Evolutionary conservation across 2,113 vertebrate species (phyloP).

Genomic region (Hemiscyllium ocellatum): DNA sequence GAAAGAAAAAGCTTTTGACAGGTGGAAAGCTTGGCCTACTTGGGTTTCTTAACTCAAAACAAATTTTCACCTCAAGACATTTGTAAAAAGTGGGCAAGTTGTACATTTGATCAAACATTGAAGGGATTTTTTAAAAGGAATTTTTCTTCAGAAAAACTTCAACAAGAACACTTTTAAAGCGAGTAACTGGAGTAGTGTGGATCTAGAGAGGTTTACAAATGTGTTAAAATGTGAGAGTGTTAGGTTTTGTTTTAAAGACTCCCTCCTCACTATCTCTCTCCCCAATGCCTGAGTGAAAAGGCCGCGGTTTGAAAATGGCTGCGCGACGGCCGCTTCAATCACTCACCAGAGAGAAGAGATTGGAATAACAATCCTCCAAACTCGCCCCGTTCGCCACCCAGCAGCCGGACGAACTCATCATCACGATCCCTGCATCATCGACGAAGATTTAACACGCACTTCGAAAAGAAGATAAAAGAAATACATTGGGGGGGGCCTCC

Average conservation of each 20-base stretch:
- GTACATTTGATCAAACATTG: not conserved
- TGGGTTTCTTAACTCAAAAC: not conserved
- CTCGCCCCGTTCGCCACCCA: conserved; percentile 98
- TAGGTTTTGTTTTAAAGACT: conserved; percentile 38
- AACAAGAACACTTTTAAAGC: not conserved
- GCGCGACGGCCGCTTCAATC: conserved; percentile 42
- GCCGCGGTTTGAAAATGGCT: conserved; percentile 29
- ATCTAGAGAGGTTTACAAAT: not conserved
- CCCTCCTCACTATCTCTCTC: not conserved
- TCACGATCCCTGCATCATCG: conserved; percentile 45
- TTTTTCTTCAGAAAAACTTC: not conserved
- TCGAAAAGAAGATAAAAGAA: not conserved
- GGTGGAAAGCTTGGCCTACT: not conserved
- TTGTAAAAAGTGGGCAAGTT: not conserved
- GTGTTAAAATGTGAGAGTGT: not conserved
- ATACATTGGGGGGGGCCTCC: not conserved
- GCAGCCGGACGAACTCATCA: conserved; percentile 87
- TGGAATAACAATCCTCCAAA: conserved; percentile 99
- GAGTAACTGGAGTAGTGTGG: not conserved
- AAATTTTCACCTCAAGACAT: conserved; percentile 14
- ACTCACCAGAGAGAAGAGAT: conserved; percentile 99
- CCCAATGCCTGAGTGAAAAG: conserved; percentile 43
- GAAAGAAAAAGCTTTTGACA: not conserved
- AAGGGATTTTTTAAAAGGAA: not conserved
- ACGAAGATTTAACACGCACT: conserved; percentile 16